phyloP scores from a whole-genome alignment of 2,888 invertebrate species.

The Esperia sulphurella region DNA sequence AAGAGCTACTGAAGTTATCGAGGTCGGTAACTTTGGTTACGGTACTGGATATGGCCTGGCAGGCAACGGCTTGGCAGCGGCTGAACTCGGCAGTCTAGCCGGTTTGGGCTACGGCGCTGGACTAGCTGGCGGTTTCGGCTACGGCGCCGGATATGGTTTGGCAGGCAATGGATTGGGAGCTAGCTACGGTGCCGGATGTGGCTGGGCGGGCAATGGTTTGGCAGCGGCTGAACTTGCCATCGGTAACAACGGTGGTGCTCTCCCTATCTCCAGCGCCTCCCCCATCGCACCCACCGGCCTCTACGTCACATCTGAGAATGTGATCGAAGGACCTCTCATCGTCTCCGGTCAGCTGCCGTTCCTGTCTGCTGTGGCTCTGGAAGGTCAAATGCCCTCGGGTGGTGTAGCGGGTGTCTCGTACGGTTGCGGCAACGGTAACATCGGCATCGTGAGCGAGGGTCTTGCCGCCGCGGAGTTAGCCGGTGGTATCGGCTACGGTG shows the following conservation, averaged over 20 bases:
- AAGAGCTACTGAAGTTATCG: neutral
- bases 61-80: too few relatives aligned
- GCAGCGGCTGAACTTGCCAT: neutral
- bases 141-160: neutral
- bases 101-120: too few relatives aligned
- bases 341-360: slow-evolving; percentile 27
- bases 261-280: slow-evolving; percentile 23
- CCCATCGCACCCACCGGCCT: slow-evolving; percentile 28
- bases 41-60: too few relatives aligned
- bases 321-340: slow-evolving; percentile 24
- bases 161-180: neutral
- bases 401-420: slow-evolving; percentile 29
- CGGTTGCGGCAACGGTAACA: slow-evolving; percentile 29
- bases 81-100: too few relatives aligned
- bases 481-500: neutral
- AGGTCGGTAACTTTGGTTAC: slow-evolving; percentile 3
- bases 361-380: slow-evolving; percentile 23
- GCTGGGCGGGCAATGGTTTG: neutral
- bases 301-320: slow-evolving; percentile 29
- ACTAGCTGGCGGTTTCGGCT: too few relatives aligned
- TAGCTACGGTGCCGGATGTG: slow-evolving; percentile 9
- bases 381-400: slow-evolving; percentile 23
- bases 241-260: slow-evolving; percentile 10
- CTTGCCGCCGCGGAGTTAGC: neutral
- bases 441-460: slow-evolving; percentile 4